phyloP scores from a whole-genome alignment of 2,888 invertebrate genomes.

The Phyllotreta cruciferae region DNA sequence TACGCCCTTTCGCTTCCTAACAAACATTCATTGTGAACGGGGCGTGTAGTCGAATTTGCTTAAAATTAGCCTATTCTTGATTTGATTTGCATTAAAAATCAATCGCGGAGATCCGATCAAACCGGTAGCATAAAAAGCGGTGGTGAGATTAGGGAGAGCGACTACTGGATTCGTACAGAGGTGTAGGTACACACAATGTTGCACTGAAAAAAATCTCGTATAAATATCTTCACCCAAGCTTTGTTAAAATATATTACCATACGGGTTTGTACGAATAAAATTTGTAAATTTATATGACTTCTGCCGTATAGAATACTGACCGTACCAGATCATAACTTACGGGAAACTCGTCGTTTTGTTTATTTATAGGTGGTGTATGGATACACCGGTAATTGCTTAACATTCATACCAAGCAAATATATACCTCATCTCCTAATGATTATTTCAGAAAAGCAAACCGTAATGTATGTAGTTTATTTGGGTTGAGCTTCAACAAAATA shows the following conservation, averaged over 20 bases:
- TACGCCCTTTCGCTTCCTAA: no score
- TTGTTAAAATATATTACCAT: slow-evolving; percentile 30
- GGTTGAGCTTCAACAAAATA: background rate
- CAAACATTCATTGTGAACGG: no score
- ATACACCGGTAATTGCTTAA: slow-evolving; percentile 24
- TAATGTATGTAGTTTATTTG: slow-evolving; percentile 13
- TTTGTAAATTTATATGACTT: slow-evolving; percentile 33
- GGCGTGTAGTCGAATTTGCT: no score
- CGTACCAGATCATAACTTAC: slow-evolving; percentile 25
- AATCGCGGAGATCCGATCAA: no score
- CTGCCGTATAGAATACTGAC: slow-evolving; percentile 19
- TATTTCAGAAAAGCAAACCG: slow-evolving; percentile 20
- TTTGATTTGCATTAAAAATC: no score
- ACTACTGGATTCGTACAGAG: slow-evolving; percentile 10
- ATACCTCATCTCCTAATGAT: slow-evolving; percentile 29
- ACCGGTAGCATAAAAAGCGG: background rate
- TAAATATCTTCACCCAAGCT: slow-evolving; percentile 5
- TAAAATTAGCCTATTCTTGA: no score
- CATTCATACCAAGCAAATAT: slow-evolving; percentile 29
- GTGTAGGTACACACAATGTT: slow-evolving; percentile 28
- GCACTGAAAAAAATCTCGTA: slow-evolving; percentile 25
- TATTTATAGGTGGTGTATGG: slow-evolving; percentile 30
- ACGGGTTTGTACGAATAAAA: slow-evolving; percentile 28
- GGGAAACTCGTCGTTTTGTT: slow-evolving; percentile 30
- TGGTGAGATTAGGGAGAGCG: slow-evolving; percentile 1